Evolutionary conservation across 35 echinoderm and acorn worm genomes (phyloP), one percentile per base, ranked within the genome.

Genomic region (Eucidaris tribuloides): DNA sequence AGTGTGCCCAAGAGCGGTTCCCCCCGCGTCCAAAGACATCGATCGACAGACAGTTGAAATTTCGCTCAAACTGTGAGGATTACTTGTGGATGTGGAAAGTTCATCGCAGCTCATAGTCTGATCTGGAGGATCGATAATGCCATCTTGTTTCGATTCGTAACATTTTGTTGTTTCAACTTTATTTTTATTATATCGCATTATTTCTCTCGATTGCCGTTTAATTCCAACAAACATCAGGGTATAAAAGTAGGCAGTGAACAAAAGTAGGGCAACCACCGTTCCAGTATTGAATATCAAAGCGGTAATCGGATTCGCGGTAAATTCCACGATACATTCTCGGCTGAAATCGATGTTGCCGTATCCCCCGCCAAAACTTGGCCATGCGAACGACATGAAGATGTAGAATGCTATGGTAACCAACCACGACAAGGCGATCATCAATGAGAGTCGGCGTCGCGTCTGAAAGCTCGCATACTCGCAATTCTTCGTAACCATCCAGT

Each of bases 401-500:
- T 38, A 79, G 40, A 77, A 49, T 1, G 40, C 17, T 2, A 42
- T 33, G 5, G 27, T 65, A 15, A 84, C 32, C 14, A 91, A 20
- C 81, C 81, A 83, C 1, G 65, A 40, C 17, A 35, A 3, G 3
- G 65, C 19, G 3, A 78, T 63, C 4, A 81, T 29, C 9, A 46
- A 5, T 13, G 9, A 28, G 1, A 59, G 46, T 40, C 42, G 58
- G 14, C 54, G 20, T 1, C 58, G 68, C 1, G 81, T 84, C 41
- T 63, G 41, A 43, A 82, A 78, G 17, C 18, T 15, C 9, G 41
- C 23, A 29, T 91, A 91, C 7, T 33, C 31, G 6, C 78, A 30
- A 35, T 56, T 37, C 40, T 85, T 91, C 55, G 35, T 62, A 7
- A 91, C 81, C 56, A 91, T 27, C 68, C 71, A 79, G 19, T 68